Conservation (phyloP, 2,888 invertebrate species). For the Cephus nigrinus region DNA sequence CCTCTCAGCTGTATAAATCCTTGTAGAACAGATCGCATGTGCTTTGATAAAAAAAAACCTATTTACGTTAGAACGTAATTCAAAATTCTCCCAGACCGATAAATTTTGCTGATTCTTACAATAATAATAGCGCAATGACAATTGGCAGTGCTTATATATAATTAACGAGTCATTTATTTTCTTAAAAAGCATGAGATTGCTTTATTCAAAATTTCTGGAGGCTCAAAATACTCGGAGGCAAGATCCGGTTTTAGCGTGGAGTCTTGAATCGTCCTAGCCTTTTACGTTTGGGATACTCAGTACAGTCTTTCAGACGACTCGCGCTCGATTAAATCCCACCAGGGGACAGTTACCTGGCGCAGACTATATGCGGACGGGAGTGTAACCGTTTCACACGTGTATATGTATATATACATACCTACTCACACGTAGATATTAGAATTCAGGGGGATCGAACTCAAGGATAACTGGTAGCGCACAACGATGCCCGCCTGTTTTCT, state of each 20-base stretch:
- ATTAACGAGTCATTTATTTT: not conserved
- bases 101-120: not conserved
- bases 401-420: not conserved
- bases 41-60: not conserved
- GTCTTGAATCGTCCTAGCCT: not conserved
- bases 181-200: not conserved
- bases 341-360: constrained; percentile 1
- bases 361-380: not conserved
- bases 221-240: not conserved
- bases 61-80: not conserved
- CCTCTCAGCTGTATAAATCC: not conserved
- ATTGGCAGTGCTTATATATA: not conserved
- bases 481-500: constrained; percentile 14
- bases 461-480: constrained; percentile 58
- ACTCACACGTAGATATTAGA: not conserved
- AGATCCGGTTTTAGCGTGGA: not conserved
- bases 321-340: not conserved
- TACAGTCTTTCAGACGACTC: not conserved
- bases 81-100: not conserved
- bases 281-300: not conserved
- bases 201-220: not conserved
- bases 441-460: constrained; percentile 57
- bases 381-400: not conserved
- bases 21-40: not conserved
- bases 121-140: not conserved